Conservation (phyloP, 2,888 invertebrate genomes). For the Agriopis leucophaearia region DNA sequence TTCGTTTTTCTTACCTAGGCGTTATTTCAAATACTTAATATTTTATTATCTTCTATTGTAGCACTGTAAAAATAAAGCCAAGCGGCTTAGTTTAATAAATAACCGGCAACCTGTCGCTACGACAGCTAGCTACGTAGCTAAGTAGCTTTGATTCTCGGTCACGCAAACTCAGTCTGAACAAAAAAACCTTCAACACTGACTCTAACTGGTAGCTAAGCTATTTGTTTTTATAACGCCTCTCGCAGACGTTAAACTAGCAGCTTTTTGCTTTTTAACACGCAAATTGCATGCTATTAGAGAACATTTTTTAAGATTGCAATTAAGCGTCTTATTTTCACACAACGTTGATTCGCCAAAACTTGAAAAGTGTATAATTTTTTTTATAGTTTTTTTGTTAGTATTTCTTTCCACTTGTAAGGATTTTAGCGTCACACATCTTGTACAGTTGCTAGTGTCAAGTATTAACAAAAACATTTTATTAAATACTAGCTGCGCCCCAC, state of each 20-base stretch:
- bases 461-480: too few relatives aligned
- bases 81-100: slow-evolving; percentile 42
- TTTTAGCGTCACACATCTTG: too few relatives aligned
- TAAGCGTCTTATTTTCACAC: background rate
- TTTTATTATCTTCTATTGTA: slow-evolving; percentile 10
- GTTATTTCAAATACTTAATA: background rate
- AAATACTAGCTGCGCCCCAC: too few relatives aligned
- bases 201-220: slow-evolving; percentile 15
- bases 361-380: too few relatives aligned
- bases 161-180: slow-evolving; percentile 44
- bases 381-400: too few relatives aligned
- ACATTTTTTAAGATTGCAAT: background rate
- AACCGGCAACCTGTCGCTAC: slow-evolving; percentile 45
- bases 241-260: background rate
- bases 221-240: slow-evolving; percentile 22
- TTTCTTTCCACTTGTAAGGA: too few relatives aligned
- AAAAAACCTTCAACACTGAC: slow-evolving; percentile 15
- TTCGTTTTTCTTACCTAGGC: slow-evolving; percentile 1
- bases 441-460: too few relatives aligned
- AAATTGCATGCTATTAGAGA: too few relatives aligned
- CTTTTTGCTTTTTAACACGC: too few relatives aligned
- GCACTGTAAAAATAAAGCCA: slow-evolving; percentile 32
- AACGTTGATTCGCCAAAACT: too few relatives aligned
- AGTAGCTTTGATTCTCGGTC: slow-evolving; percentile 47
- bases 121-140: slow-evolving; percentile 20